Percentiles rank a stretch among this genome's conserved stretches.
Conservation (phyloP, 2,888 invertebrate species). For the Helobdella robusta region DNA sequence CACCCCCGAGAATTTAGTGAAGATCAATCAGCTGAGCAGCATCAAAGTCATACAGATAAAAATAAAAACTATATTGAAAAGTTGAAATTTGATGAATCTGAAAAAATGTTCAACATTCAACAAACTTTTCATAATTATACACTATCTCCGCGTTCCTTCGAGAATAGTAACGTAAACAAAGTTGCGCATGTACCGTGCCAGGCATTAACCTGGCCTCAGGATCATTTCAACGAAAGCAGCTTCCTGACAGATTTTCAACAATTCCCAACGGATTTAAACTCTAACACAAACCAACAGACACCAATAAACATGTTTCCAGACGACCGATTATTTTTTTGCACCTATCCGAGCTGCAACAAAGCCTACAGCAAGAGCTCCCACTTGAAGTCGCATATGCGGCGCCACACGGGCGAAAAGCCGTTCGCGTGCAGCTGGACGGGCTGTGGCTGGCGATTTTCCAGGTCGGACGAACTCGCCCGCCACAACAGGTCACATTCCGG, state of each 20-base stretch:
- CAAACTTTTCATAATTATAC: too few relatives aligned
- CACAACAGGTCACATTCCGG: constrained; percentile 91
- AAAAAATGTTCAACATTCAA: too few relatives aligned
- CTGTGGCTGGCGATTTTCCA: constrained; percentile 83
- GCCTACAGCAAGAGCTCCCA: constrained; percentile 96
- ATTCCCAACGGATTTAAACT: not conserved
- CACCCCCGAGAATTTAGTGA: not conserved
- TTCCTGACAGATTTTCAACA: too few relatives aligned
- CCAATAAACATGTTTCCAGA: constrained; percentile 37
- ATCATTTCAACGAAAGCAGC: too few relatives aligned
- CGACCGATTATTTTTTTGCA: constrained; percentile 58
- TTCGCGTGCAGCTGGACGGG: constrained; percentile 58
- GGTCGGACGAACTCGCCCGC: constrained; percentile 84
- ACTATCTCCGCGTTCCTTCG: too few relatives aligned
- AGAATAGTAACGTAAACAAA: too few relatives aligned
- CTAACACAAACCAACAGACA: not conserved
- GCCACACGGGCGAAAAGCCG: constrained; percentile 66
- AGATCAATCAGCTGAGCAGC: not conserved
- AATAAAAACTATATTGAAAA: too few relatives aligned
- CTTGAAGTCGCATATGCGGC: constrained; percentile 83
- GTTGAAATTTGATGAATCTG: too few relatives aligned
- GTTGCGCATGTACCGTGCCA: too few relatives aligned
- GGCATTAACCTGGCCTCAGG: too few relatives aligned
- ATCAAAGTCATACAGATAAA: too few relatives aligned
- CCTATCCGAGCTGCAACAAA: constrained; percentile 64